Conservation (phyloP, 2,797 vertebrate species). For the Mionectes olivaceus region DNA sequence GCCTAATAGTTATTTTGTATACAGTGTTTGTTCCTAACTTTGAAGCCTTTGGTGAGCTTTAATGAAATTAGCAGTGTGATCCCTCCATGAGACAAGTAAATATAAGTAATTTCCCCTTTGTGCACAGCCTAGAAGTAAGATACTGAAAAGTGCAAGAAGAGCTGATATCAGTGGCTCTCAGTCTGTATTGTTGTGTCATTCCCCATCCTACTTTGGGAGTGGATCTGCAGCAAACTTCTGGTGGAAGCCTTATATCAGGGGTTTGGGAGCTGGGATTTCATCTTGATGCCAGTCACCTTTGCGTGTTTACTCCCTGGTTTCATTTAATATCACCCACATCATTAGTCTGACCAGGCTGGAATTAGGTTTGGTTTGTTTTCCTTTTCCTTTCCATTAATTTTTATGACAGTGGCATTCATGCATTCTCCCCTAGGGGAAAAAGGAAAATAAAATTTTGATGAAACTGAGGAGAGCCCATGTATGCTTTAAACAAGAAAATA, state of each 20-base stretch:
- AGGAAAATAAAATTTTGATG: constrained; percentile 45
- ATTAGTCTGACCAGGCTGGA: constrained; percentile 33
- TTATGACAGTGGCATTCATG: constrained; percentile 59
- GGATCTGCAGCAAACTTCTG: background rate
- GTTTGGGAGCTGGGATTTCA: background rate
- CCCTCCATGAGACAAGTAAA: background rate
- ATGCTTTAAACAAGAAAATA: background rate
- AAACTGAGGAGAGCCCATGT: background rate
- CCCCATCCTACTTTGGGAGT: background rate
- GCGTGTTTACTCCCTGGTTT: background rate
- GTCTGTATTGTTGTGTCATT: background rate
- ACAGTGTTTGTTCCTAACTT: background rate
- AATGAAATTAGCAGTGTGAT: background rate
- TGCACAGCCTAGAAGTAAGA: background rate
- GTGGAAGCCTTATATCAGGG: background rate
- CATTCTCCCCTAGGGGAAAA: constrained; percentile 7
- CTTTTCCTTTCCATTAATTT: constrained; percentile 63
- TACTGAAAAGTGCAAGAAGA: background rate
- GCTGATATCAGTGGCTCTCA: background rate
- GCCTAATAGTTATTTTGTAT: background rate
- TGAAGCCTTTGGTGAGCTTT: background rate
- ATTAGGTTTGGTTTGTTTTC: constrained; percentile 44
- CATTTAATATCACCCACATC: constrained; percentile 27
- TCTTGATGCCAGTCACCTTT: constrained; percentile 3
- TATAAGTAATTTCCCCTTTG: background rate